Evolutionary conservation across 23 tunicate species (phyloP).

Genomic region (Trididemnum miniatum): DNA sequence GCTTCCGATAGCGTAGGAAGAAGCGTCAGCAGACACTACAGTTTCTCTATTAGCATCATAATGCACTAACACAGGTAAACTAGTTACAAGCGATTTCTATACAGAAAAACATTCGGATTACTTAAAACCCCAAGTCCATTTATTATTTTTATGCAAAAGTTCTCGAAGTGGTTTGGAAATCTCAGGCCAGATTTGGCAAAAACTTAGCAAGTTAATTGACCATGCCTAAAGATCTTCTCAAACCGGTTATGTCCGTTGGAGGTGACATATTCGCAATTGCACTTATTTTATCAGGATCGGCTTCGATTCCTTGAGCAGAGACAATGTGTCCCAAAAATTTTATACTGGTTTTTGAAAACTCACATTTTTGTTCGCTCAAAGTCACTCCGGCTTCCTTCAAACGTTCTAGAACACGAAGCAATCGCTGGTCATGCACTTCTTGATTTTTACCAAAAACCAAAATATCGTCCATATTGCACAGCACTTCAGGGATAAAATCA

Average conservation of each 20-base stretch:
- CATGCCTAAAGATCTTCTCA: conserved; percentile 17
- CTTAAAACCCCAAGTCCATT: not conserved
- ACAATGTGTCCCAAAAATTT: too few relatives aligned
- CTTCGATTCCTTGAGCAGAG: conserved; percentile 12
- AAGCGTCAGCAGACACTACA: not conserved
- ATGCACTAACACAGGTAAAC: not conserved
- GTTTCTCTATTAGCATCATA: not conserved
- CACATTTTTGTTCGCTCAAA: too few relatives aligned
- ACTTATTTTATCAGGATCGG: conserved; percentile 11
- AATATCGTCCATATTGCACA: conserved; percentile 8
- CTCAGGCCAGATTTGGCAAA: not conserved
- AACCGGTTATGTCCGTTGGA: conserved; percentile 12
- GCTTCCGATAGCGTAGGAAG: not conserved
- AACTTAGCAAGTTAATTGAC: not conserved
- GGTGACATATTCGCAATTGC: conserved; percentile 7
- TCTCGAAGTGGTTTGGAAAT: not conserved
- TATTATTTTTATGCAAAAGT: not conserved
- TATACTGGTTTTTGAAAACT: too few relatives aligned
- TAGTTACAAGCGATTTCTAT: not conserved
- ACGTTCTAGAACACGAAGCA: not conserved
- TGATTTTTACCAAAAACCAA: not conserved
- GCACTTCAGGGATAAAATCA: not conserved
- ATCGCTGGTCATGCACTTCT: not conserved
- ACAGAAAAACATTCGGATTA: not conserved
- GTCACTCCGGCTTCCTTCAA: not conserved